Evolutionary conservation across 2,113 vertebrate species (phyloP), one percentile per base, ranked within the genome.

Genomic region (Zeus faber): DNA sequence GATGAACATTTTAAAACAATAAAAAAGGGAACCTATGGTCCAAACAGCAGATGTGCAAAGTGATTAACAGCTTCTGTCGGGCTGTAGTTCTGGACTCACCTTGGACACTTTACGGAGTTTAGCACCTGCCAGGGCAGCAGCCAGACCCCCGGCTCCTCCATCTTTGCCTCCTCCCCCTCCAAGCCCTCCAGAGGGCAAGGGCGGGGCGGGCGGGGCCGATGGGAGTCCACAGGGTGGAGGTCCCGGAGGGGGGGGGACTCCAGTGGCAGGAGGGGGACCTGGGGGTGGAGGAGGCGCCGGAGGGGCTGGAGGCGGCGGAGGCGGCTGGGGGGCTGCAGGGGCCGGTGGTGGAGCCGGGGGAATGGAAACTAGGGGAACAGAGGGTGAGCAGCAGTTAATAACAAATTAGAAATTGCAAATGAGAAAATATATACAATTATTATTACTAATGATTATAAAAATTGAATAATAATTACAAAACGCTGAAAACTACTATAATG

Each of bases 91-190:
- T 4, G 10, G 14, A 21, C 68, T 86, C 58, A 96, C 94, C 90
- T 92, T 95, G 55, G 88, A 76, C 2, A 88, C 79, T 86, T 91
- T 96, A 54, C 91, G 92, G 29, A 97, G 92, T 84, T 94, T 97
- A 13, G 94, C 93, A 27, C 84, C 91, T 0, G 92, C 92, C 1
- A 97, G 64, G 16, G 93, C 94, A 9, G 92, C 91, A 0, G 92
- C 93, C 54, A 95, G 79, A 6, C 91, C 92, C 0, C 86, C 87
- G 0, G 67, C 87, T 0, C 74, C 69, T 0, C 48, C 48, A 2
- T 73, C 75, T 2, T 74, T 79, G 0, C 79, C 69, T 0, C 74
- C 84, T 6, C 77, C 82, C n/a, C 80, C 71, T 3, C 68, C 43
- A 0, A 79, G 87, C 1, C 83, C 85, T 3, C 82, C 62, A 3